phyloP scores from a whole-genome alignment of 2,797 vertebrate genomes.

The Lates japonicus region DNA sequence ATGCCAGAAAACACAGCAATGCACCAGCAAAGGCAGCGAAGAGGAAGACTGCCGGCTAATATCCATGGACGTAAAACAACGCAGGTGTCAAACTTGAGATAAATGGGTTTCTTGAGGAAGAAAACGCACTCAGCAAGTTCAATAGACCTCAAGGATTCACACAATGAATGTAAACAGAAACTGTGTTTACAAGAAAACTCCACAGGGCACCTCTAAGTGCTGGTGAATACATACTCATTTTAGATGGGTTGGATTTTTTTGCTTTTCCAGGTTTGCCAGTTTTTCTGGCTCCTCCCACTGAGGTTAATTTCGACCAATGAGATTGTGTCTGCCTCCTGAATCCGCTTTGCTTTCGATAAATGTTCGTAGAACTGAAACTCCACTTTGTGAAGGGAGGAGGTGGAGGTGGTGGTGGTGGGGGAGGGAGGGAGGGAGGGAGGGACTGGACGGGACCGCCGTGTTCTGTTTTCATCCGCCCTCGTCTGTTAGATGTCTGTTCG shows the following conservation, averaged over 20 bases:
- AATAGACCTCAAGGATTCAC: not conserved
- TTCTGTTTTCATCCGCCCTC: slow-evolving; percentile 41
- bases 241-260: not conserved
- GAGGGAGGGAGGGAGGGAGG: slow-evolving; percentile 11
- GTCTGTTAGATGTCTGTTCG: slow-evolving; percentile 42
- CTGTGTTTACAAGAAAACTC: slow-evolving; percentile 24
- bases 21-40: not conserved
- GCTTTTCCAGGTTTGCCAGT: not conserved
- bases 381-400: slow-evolving; percentile 1
- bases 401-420: not conserved
- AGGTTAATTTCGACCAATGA: slow-evolving; percentile 58
- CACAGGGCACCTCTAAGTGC: not conserved
- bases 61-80: not conserved
- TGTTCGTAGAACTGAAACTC: slow-evolving; percentile 50
- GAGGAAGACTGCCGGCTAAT: not conserved
- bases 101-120: not conserved
- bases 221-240: not conserved
- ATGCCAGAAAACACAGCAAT: not conserved
- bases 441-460: slow-evolving; percentile 8
- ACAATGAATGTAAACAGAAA: slow-evolving; percentile 40
- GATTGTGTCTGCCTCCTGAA: slow-evolving; percentile 35
- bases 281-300: slow-evolving; percentile 55
- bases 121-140: not conserved
- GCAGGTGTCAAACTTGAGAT: not conserved
- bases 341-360: slow-evolving; percentile 33